Conservation (phyloP, 2,888 invertebrate genomes). For the Gymnosoma rotundatum region DNA sequence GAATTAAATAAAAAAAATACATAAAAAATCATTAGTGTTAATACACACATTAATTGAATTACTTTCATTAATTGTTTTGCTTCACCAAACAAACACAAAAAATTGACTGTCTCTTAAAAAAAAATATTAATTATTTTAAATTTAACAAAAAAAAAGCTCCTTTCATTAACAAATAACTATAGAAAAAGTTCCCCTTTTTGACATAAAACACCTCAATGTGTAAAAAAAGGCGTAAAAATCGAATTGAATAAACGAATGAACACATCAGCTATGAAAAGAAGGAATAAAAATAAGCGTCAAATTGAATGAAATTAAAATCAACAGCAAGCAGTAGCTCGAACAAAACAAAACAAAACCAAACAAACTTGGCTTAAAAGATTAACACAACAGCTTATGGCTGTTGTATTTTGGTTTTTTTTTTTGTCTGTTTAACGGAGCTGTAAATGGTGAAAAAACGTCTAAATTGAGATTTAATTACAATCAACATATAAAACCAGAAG, state of each 20-base stretch:
- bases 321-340: slow-evolving; percentile 19
- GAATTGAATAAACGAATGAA: slow-evolving; percentile 20
- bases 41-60: slow-evolving; percentile 68
- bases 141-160: slow-evolving; percentile 49
- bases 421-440: slow-evolving; percentile 38
- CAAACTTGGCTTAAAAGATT: slow-evolving; percentile 66
- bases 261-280: slow-evolving; percentile 58
- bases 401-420: slow-evolving; percentile 16
- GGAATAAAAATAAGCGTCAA: slow-evolving; percentile 57
- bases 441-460: slow-evolving; percentile 47
- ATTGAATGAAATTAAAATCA: slow-evolving; percentile 64
- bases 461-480: slow-evolving; percentile 71
- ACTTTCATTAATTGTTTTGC: slow-evolving; percentile 65
- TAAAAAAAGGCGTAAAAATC: background rate
- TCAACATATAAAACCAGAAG: slow-evolving; percentile 22
- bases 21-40: slow-evolving; percentile 66
- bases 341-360: slow-evolving; percentile 16
- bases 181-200: slow-evolving; percentile 57
- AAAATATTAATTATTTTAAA: slow-evolving; percentile 61
- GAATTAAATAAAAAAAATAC: slow-evolving; percentile 27
- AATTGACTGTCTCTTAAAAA: slow-evolving; percentile 14
- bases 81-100: slow-evolving; percentile 29
- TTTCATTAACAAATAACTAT: slow-evolving; percentile 58
- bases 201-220: slow-evolving; percentile 1
- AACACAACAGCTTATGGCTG: slow-evolving; percentile 28